A percentile compares a stretch with the other conserved stretches of the same genome.
Evolutionary conservation across 2,888 invertebrate genomes (phyloP).

Genomic region (Helleia helle): DNA sequence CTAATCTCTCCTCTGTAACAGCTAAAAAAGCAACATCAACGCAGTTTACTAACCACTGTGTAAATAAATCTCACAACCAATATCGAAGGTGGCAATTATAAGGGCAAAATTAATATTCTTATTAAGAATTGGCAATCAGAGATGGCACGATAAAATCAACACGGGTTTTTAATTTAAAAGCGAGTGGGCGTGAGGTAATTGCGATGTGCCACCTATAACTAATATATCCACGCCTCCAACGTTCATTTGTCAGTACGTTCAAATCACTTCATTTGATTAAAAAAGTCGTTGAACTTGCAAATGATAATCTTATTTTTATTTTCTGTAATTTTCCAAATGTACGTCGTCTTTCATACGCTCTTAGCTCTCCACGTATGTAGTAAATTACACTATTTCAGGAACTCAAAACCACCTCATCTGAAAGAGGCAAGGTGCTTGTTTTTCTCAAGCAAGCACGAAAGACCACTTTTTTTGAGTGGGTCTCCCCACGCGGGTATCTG

Average conservation of each 20-base stretch:
- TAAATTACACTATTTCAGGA: too few relatives aligned
- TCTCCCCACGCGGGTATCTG: too few relatives aligned
- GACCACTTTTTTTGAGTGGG: too few relatives aligned
- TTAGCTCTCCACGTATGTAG: too few relatives aligned
- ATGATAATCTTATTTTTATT: too few relatives aligned
- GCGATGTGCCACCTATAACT: conserved; percentile 49
- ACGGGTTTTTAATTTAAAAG: conserved; percentile 24
- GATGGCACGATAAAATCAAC: conserved; percentile 6
- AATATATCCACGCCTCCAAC: conserved; percentile 43
- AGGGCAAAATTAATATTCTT: not conserved
- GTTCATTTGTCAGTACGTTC: conserved; percentile 44
- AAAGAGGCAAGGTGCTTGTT: not conserved
- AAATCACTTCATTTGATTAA: conserved; percentile 9
- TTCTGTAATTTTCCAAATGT: too few relatives aligned
- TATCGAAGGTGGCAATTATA: conserved; percentile 2
- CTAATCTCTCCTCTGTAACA: too few relatives aligned
- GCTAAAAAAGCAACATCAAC: too few relatives aligned
- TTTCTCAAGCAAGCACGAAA: too few relatives aligned
- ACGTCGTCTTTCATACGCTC: too few relatives aligned
- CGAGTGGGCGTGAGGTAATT: conserved; percentile 49
- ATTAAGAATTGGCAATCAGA: conserved; percentile 1
- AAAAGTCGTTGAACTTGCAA: not conserved
- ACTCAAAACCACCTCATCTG: too few relatives aligned
- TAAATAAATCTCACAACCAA: not conserved
- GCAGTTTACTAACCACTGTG: not conserved